These are phyloP conservation scores for Homalodisca vitripennis DNA, from an alignment of 1,140 invertebrate genomes.

Conservation along the genomic window DNA sequence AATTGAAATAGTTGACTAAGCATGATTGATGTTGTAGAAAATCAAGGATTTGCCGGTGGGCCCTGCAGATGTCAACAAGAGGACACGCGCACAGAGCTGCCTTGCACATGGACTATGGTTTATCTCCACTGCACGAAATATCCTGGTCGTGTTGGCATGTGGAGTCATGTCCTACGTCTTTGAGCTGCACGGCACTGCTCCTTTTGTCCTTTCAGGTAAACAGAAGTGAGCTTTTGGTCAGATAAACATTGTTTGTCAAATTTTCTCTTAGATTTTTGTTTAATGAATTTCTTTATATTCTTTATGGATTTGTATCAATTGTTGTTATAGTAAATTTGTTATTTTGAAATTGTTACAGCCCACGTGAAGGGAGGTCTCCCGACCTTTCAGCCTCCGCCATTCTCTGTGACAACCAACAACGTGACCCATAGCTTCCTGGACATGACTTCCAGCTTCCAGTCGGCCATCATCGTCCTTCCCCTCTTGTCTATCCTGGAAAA, in stretches of 20 bases:
- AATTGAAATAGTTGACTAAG: too few species aligned
- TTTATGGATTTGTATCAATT: too few species aligned
- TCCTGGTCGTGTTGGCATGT: constrained; percentile 70
- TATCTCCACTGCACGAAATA: constrained; percentile 73
- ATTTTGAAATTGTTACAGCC: too few species aligned
- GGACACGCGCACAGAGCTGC: constrained; percentile 48
- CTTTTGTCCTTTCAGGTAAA: constrained; percentile 66
- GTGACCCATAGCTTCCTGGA: constrained; percentile 65
- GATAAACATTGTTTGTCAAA: too few species aligned
- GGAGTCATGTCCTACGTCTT: constrained; percentile 63
- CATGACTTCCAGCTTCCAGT: constrained; percentile 64
- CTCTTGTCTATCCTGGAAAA: constrained; percentile 77
- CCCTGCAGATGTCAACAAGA: constrained; percentile 49
- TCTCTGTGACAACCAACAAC: constrained; percentile 60
- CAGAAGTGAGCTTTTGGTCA: too few species aligned
- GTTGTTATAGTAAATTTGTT: too few species aligned
- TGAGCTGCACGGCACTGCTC: constrained; percentile 58
- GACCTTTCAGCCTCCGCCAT: constrained; percentile 59
- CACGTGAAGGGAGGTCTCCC: constrained; percentile 69
- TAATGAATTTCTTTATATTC: too few species aligned
- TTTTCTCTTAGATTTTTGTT: too few species aligned
- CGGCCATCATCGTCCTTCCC: constrained; percentile 76
- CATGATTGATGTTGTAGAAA: constrained; percentile 63
- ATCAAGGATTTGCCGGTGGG: constrained; percentile 64
- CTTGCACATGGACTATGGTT: constrained; percentile 64